Percentiles rank a stretch among this genome's conserved stretches.
Evolutionary conservation across 92 coral and sea anemone genomes (phyloP).

Genomic region (Zoanthus solanderi): DNA sequence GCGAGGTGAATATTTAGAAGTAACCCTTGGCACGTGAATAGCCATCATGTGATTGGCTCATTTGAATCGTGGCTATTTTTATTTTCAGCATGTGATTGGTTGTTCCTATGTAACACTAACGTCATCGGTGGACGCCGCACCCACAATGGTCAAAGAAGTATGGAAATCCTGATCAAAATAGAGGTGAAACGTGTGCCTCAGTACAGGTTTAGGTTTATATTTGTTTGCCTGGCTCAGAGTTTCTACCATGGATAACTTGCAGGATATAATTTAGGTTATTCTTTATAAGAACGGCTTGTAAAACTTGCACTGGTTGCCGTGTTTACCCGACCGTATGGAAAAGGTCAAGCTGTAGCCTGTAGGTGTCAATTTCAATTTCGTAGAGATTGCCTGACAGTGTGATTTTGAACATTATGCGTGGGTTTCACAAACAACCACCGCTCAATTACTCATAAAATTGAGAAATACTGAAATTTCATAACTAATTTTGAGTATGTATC

Average conservation of each 20-base stretch:
- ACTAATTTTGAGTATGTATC: background rate
- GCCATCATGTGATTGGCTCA: slow-evolving; percentile 77
- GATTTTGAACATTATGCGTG: slow-evolving; percentile 15
- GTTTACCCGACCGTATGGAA: background rate
- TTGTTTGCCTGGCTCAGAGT: slow-evolving; percentile 3
- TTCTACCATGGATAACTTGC: slow-evolving; percentile 7
- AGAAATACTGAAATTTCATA: background rate
- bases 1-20: slow-evolving; percentile 66
- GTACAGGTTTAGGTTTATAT: slow-evolving; percentile 5
- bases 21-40: slow-evolving; percentile 89
- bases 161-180: background rate
- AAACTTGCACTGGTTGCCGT: background rate
- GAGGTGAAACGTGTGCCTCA: background rate
- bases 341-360: background rate
- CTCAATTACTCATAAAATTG: slow-evolving; percentile 16
- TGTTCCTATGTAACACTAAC: slow-evolving; percentile 94
- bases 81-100: slow-evolving; percentile 80
- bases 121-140: slow-evolving; percentile 81
- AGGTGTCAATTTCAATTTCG: slow-evolving; percentile 20
- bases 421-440: slow-evolving; percentile 9
- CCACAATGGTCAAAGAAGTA: slow-evolving; percentile 72
- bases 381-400: background rate
- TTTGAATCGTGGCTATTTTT: slow-evolving; percentile 76
- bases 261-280: slow-evolving; percentile 26
- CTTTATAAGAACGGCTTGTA: slow-evolving; percentile 5